Conservation (phyloP, 2,888 invertebrate species). For the Callosobruchus maculatus region DNA sequence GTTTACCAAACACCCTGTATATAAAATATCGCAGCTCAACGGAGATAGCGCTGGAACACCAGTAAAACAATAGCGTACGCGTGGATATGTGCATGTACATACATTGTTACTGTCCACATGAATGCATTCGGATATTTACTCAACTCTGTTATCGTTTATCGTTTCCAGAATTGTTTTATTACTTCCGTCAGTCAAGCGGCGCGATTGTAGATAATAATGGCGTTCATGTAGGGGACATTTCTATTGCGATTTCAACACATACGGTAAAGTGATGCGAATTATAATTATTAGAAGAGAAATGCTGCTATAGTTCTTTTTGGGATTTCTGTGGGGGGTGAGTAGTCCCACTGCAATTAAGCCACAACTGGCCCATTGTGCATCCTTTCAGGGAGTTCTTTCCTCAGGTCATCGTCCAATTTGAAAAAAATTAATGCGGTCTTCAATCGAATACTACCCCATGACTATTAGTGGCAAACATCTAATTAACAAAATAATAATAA, state of each 20-base stretch:
- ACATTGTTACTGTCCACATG: background rate
- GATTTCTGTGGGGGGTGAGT: too few species aligned
- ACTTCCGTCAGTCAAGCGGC: background rate
- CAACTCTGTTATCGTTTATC: background rate
- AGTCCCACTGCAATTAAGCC: too few species aligned
- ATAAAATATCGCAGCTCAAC: background rate
- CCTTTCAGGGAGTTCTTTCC: too few species aligned
- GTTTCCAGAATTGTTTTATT: background rate
- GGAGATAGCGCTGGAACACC: background rate
- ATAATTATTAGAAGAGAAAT: background rate
- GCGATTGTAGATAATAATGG: background rate
- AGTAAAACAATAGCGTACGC: background rate
- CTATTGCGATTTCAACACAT: background rate
- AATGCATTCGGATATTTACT: background rate
- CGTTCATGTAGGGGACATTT: background rate
- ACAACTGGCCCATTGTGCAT: too few species aligned
- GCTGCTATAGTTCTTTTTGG: too few species aligned
- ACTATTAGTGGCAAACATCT: too few species aligned
- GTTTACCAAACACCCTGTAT: too few species aligned
- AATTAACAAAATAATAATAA: too few species aligned
- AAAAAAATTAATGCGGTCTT: too few species aligned
- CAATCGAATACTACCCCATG: too few species aligned
- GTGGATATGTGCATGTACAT: too few species aligned
- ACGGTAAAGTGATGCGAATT: background rate
- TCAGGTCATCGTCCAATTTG: too few species aligned